Conservation (phyloP, 2,113 vertebrate genomes). For the Bombycilla garrulus region DNA sequence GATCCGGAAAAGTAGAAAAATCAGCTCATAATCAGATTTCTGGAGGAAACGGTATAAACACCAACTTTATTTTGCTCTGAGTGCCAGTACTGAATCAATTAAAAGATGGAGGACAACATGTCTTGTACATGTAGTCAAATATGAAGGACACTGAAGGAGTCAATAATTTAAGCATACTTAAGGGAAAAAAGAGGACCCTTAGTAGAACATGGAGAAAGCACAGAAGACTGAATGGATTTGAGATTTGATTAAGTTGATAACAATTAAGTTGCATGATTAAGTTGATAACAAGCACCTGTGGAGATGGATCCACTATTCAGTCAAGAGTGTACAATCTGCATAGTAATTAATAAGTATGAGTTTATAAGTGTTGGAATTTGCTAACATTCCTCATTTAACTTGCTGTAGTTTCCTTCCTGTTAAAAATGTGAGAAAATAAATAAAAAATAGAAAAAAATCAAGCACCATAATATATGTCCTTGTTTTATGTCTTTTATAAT, state of each 20-base stretch:
- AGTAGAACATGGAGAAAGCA: neutral
- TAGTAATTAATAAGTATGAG: neutral
- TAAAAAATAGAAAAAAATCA: neutral
- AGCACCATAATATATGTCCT: neutral
- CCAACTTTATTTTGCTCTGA: neutral
- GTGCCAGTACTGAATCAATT: neutral
- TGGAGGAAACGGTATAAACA: neutral
- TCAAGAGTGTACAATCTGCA: neutral
- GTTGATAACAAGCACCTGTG: neutral
- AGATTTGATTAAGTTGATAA: neutral
- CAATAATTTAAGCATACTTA: neutral
- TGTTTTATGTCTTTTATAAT: slow-evolving; percentile 13
- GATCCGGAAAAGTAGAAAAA: neutral
- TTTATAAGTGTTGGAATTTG: neutral
- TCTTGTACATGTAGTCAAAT: neutral
- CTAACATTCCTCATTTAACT: neutral
- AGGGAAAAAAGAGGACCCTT: neutral
- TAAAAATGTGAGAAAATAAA: neutral
- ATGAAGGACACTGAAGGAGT: neutral
- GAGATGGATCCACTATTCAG: neutral
- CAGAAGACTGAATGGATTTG: neutral
- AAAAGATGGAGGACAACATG: neutral
- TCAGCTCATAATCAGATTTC: neutral
- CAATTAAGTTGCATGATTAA: no score
- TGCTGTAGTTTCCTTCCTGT: neutral